Conservation (phyloP, 2,888 invertebrate species). For the Bedellia somnulentella region DNA sequence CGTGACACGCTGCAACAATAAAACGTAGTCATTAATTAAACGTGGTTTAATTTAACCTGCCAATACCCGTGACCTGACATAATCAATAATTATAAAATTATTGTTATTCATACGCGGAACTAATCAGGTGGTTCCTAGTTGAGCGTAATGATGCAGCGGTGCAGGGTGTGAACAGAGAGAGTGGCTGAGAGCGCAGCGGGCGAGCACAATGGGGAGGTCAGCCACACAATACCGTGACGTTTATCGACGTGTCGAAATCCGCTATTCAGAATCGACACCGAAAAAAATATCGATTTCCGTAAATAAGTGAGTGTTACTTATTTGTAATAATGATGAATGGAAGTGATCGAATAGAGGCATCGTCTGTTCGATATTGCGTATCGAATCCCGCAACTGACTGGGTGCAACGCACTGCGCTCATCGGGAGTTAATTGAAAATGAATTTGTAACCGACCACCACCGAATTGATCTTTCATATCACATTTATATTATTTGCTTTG, state of each 20-base stretch:
- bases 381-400: constrained; percentile 45
- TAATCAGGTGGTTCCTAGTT: constrained; percentile 33
- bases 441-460: too few species aligned
- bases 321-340: constrained; percentile 62
- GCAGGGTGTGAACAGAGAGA: neutral
- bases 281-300: constrained; percentile 63
- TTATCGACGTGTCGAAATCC: constrained; percentile 49
- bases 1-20: constrained; percentile 20
- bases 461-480: too few species aligned
- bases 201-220: constrained; percentile 45
- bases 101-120: constrained; percentile 42
- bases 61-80: constrained; percentile 43
- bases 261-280: constrained; percentile 49
- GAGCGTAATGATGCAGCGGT: constrained; percentile 2
- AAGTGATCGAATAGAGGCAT: constrained; percentile 34
- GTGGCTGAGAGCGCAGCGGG: constrained; percentile 28
- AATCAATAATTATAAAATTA: constrained; percentile 55
- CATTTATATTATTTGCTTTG: too few species aligned
- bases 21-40: constrained; percentile 33
- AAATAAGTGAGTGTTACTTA: constrained; percentile 60
- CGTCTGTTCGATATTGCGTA: constrained; percentile 47
- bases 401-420: constrained; percentile 28
- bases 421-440: constrained; percentile 52
- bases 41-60: constrained; percentile 30
- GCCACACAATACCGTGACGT: constrained; percentile 48